phyloP scores from a whole-genome alignment of 2,113 vertebrate species.

The Crocuta crocuta region DNA sequence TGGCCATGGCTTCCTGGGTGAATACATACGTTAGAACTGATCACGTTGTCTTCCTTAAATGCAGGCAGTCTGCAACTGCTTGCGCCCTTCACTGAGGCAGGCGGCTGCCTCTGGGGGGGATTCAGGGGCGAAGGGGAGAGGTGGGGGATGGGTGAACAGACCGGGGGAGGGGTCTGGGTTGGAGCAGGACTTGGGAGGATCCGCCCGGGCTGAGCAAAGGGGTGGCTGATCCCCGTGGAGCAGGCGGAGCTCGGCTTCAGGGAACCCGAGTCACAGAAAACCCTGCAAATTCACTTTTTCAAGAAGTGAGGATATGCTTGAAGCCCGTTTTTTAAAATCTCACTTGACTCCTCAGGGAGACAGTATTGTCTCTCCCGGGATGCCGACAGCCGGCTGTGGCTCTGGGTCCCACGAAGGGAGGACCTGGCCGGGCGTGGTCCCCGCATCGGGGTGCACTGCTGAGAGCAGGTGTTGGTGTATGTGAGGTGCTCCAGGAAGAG shows the following conservation, averaged over 20 bases:
- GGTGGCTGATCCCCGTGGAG: no score
- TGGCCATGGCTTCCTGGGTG: neutral
- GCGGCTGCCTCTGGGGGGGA: neutral
- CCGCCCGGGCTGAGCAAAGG: neutral
- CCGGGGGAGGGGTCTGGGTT: no score
- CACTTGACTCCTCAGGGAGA: neutral
- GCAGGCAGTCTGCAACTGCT: neutral
- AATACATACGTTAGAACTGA: neutral
- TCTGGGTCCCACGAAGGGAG: neutral
- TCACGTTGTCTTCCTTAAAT: neutral
- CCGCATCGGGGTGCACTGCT: neutral
- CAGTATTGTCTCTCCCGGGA: neutral
- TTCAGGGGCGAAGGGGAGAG: no score
- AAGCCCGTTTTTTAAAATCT: neutral
- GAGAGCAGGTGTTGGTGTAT: no score
- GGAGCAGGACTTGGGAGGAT: neutral
- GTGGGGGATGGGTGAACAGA: neutral
- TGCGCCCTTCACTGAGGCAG: no score
- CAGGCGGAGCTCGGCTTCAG: neutral
- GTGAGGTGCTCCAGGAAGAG: neutral
- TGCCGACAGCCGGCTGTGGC: neutral
- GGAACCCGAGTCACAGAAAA: neutral
- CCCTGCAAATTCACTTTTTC: neutral
- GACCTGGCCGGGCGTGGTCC: fast-evolving
- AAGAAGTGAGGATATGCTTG: neutral